Base-by-base conservation (phyloP, 2,888 invertebrate genomes). In the Dinocampus coccinellae region DNA sequence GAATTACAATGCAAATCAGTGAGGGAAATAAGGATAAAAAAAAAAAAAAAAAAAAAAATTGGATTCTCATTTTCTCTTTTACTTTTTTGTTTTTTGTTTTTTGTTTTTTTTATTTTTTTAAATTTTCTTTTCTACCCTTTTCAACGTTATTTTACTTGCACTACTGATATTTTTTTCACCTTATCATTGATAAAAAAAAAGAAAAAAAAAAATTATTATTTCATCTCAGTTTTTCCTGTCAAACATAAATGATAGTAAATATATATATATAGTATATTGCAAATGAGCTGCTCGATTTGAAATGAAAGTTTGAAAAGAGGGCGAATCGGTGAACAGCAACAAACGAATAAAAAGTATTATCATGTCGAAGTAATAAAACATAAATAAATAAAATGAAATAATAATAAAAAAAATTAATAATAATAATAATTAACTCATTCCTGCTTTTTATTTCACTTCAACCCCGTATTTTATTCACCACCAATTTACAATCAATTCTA, bases 231-330 rank as follows among this genome's bases (percentile, higher is more conserved):
- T 58, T 4, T 72, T 72, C 67, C 67, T 72, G 67, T 67, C 58
- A 72, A 72, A 72, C 72, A 57, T 24, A 53, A 0, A 52, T 16
- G 36, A 26, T 26, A 57, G 22, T n/a, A 13, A 24, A 33, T n/a
- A 20, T 47, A 47, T 47, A 47, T 47, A 47, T 16, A 47, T 47
- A n/a, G 3, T 39, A 47, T 47, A 47, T 47, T 66, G 36, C 77
- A 81, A 84, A 84, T 84, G 84, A 84, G 79, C 80, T 69, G 67
- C 73, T 75, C 78, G 64, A 74, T 76, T 77, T 73, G 77, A 76
- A 78, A 80, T 80, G 81, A 82, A 82, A 83, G 80, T 76, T 79
- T 80, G n/a, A 77, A 78, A 81, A 81, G 78, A 77, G 78, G 77
- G 76, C 73, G 73, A n/a, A 63, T 47, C 16, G 47, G 47, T 47